phyloP scores from a whole-genome alignment of 2,888 invertebrate genomes.

The Ormia ochracea region DNA sequence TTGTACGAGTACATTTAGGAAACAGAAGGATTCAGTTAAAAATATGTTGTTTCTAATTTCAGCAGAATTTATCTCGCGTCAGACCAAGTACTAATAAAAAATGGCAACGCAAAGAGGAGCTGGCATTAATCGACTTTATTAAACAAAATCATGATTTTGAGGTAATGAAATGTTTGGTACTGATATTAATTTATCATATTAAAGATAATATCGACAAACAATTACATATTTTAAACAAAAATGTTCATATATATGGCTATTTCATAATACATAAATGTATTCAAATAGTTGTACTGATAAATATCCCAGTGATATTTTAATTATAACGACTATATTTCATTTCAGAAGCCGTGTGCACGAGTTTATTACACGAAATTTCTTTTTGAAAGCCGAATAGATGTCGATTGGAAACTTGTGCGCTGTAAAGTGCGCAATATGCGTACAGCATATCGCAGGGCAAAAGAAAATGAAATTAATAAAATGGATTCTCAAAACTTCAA shows the following conservation, averaged over 20 bases:
- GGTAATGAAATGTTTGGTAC: background rate
- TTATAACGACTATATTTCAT: background rate
- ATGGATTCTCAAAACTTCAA: background rate
- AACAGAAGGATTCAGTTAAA: background rate
- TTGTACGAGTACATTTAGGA: background rate
- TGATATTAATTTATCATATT: background rate
- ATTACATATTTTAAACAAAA: background rate
- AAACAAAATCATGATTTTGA: constrained; percentile 31
- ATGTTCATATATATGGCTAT: background rate
- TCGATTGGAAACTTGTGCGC: constrained; percentile 19
- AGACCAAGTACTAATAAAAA: background rate
- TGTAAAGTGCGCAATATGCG: constrained; percentile 40
- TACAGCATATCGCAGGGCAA: constrained; percentile 3
- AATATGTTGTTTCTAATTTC: background rate
- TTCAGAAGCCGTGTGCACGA: constrained; percentile 22
- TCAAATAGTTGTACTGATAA: too few species aligned
- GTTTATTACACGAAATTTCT: constrained; percentile 30
- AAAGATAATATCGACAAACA: too few species aligned
- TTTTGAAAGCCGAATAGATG: constrained; percentile 15
- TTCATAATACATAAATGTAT: too few species aligned
- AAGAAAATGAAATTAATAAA: constrained; percentile 17
- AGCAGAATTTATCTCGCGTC: background rate
- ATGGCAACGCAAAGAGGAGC: constrained; percentile 28
- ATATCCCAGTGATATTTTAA: too few species aligned
- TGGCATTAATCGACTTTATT: constrained; percentile 2